Evolutionary conservation across 2,797 vertebrate species (phyloP), one percentile per base, ranked within the genome.

Genomic region (Spinus olivaceus): DNA sequence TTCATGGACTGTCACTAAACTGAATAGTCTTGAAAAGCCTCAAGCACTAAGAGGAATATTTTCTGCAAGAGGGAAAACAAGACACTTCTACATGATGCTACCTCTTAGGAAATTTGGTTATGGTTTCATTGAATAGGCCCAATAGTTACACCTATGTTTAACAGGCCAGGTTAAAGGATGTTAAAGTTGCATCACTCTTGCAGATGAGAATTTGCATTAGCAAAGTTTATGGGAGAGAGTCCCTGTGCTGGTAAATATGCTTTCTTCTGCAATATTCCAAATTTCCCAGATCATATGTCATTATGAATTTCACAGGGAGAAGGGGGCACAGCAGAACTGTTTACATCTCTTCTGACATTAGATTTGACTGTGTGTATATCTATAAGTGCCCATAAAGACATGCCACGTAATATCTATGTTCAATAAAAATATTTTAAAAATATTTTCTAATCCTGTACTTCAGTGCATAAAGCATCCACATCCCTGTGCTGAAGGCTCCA

Each of bases 351-450:
- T 67, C 49, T 20, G 49, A 25, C 32, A 13, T 32, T 21, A 50
- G n/a, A n/a, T 83, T 77, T 77, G 12, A 9, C 54, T 46, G 4
- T n/a, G 8, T 51, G 4, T 1, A 0, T 59, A 33, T 10, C 28
- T 73, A 3, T 33, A 18, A 1, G 0, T 24, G 27, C 17, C 44
- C 22, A 30, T 53, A 41, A 74, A 83, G 60, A 44, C 5, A 3
- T 54, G n/a, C 17, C 37, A 56, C 1, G 0, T 37, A 32, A 10
- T 56, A 37, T 3, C 4, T 28, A 32, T 0, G 1, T 54, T 57
- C 46, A 72, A 46, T 54, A 64, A 71, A 73, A 60, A 28, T 27
- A 25, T 33, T 39, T 82, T 6, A 0, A 0, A 54, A 65, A 7
- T 46, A 25, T 25, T 87, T 87, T 73, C 51, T 28, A 47, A 57